Evolutionary conservation across 1,140 invertebrate genomes (phyloP), one percentile per base, ranked within the genome.

Genomic region (Drosophila erecta): DNA sequence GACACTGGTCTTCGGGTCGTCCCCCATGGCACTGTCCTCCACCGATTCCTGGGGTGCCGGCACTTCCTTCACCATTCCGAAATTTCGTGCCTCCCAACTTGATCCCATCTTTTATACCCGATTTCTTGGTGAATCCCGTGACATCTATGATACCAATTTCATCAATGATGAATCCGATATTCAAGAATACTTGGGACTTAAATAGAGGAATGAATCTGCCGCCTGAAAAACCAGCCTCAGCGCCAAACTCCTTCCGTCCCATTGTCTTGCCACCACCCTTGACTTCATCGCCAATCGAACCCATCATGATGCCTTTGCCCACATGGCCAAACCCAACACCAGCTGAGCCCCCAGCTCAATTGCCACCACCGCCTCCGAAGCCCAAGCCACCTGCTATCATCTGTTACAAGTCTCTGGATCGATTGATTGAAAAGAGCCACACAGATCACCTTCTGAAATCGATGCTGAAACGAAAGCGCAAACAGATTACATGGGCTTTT

Each of bases 371-470:
- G 24, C 11, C 41, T 3, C 24, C 54, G 1, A 14, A 38, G n/a
- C 40, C 55, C 0, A 37, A 7, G 15, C 46, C 55, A 7, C 44
- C 54, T 0, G 35, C 47, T 0, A 24, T 41, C 0, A 38, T 20
- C 1, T 11, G 56, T 1, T 43, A 37, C 20, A 56, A 77, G 0
- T 41, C 58, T 22, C 57, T 57, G 6, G 35, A 53, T 15, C 46
- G 56, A 6, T 12, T 64, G 7, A 56, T 79, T 6, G 76, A 79
- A 15, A 60, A 50, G 14, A 17, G 12, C 0, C 67, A 78, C 35
- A 14, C 55, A 11, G 12, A 47, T 10, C 56, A 44, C 12, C 8
- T 78, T 14, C 17, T 79, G 6, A 40, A 33, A 3, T 12, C 15
- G 0, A 14, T 79, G 43, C 17, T 41, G 1, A 78, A 71, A 12